These are phyloP conservation scores for Eupithecia insigniata DNA, from an alignment of 2,888 invertebrate genomes.

Conservation along the genomic window DNA sequence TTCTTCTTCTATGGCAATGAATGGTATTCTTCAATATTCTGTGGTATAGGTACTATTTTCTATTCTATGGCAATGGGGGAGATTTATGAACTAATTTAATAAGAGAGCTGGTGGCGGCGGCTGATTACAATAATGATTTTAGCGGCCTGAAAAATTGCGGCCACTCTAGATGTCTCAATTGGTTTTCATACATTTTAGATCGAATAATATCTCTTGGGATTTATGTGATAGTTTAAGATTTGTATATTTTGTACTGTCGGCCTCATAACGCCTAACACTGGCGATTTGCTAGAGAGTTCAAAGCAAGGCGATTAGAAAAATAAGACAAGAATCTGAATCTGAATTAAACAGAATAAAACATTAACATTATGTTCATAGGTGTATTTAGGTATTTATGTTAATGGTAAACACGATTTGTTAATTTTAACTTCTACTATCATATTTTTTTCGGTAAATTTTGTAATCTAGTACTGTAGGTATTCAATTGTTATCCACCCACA, in stretches of 20 bases:
- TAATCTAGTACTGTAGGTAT: too few relatives aligned
- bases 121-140: slow-evolving; percentile 35
- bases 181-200: slow-evolving; percentile 6
- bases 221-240: neutral
- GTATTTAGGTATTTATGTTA: too few relatives aligned
- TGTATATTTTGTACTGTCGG: neutral
- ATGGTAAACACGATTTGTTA: too few relatives aligned
- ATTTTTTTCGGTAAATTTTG: too few relatives aligned
- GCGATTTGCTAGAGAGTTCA: too few relatives aligned
- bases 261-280: too few relatives aligned
- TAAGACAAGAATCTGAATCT: too few relatives aligned
- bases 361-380: too few relatives aligned
- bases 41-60: neutral
- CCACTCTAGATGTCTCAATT: slow-evolving; percentile 21
- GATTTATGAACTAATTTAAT: slow-evolving; percentile 68
- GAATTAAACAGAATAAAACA: too few relatives aligned
- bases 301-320: too few relatives aligned
- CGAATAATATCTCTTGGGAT: neutral
- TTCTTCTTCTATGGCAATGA: slow-evolving; percentile 37
- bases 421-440: too few relatives aligned
- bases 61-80: slow-evolving; percentile 51
- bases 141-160: slow-evolving; percentile 35
- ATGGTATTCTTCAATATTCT: neutral
- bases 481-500: too few relatives aligned
- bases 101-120: slow-evolving; percentile 45